Base-by-base conservation (phyloP, 2,113 vertebrate genomes). In the Physeter macrocephalus region DNA sequence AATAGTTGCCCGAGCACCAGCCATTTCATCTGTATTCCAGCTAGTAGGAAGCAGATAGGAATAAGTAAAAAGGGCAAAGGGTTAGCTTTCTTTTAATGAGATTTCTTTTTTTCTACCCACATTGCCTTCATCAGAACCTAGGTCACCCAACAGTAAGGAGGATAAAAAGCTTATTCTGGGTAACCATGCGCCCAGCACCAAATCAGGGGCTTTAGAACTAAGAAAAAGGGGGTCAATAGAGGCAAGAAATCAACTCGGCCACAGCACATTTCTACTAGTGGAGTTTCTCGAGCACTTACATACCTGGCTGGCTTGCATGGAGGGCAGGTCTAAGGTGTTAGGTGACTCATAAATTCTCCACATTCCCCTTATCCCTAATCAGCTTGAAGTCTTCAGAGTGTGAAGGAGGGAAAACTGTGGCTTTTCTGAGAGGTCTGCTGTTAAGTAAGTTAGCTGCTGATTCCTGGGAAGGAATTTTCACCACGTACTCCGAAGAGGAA, bases 91-190 rank as follows among this genome's bases (percentile, higher is more conserved):
- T 72, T n/a, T 92, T 49, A 78, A 64, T 20, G 57, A 39, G 36
- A 21, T 75, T 82, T 69, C 25, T 78, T 23, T 46, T 21, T 83
- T 83, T 31, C 15, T 61, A 21, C 21, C 0, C 29, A 52, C 0
- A 7, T 83, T 17, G 7, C 15, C 13, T 4, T 41, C 25, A 9
- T 41, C 29, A 61, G 52, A 81, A 46, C 12, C 36, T 77, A 25
- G 29, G 3, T 46, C 1, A 34, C 3, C 8, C 18, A 3, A 7
- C 0, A 15, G 8, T 6, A 21, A 54, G 52, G 46, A 80, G 23
- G 23, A 34, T 29, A 23, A 52, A 41, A 57, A 61, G 8, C 23
- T 49, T 36, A 34, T 14, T 80, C 7, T 77, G 36, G 41, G 12
- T 31, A 57, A 25, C 13, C 31, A 27, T 1, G 1, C 21, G 2